Evolutionary conservation across 2,797 vertebrate species (phyloP).

Genomic region (Ammospiza maritima): DNA sequence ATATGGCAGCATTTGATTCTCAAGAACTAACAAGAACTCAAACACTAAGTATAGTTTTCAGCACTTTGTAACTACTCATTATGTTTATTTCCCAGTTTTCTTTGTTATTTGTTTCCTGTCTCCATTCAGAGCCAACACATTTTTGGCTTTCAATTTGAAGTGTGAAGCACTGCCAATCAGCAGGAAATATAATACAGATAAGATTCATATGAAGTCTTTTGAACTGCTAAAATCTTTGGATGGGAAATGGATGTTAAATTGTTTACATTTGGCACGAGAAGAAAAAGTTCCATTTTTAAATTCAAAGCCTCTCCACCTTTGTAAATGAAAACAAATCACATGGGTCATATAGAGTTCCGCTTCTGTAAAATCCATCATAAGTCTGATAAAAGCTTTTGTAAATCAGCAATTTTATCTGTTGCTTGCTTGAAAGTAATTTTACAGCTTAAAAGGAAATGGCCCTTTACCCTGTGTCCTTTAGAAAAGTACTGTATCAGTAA

Average conservation of each 20-base stretch:
- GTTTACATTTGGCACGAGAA: constrained; percentile 80
- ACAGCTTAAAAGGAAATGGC: constrained; percentile 47
- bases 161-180: constrained; percentile 75
- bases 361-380: constrained; percentile 73
- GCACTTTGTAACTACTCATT: constrained; percentile 71
- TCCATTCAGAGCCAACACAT: constrained; percentile 71
- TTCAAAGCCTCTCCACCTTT: constrained; percentile 76
- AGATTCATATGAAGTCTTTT: constrained; percentile 80
- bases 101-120: constrained; percentile 79
- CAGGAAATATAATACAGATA: constrained; percentile 81
- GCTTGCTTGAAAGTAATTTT: constrained; percentile 68
- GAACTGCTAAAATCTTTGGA: constrained; percentile 77
- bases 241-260: constrained; percentile 78
- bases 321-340: constrained; percentile 78
- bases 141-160: constrained; percentile 75
- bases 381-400: constrained; percentile 73
- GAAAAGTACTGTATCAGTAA: constrained; percentile 29
- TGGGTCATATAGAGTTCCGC: constrained; percentile 67
- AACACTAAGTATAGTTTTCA: constrained; percentile 75
- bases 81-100: constrained; percentile 74
- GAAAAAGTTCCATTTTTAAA: constrained; percentile 80
- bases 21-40: constrained; percentile 45
- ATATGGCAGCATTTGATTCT: constrained; percentile 56
- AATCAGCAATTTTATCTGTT: constrained; percentile 72
- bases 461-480: constrained; percentile 34